These are phyloP conservation scores for Tubulanus polymorphus DNA, from an alignment of 2,888 invertebrate species.

Conservation along the genomic window DNA sequence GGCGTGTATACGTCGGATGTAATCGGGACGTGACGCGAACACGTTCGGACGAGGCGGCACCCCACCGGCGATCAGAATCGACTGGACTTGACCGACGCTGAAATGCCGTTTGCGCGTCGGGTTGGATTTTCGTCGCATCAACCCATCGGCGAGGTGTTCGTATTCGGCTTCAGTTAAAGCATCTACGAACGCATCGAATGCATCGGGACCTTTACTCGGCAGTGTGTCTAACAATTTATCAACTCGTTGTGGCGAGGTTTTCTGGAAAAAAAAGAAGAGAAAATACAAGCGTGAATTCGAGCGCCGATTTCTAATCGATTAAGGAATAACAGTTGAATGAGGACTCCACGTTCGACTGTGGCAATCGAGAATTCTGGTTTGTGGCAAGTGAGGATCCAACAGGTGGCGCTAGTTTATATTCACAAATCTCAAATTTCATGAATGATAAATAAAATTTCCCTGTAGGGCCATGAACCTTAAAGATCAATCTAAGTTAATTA, in stretches of 20 bases:
- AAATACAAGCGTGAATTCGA: no score
- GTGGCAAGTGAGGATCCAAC: no score
- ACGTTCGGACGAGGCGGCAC: slow-evolving; percentile 1
- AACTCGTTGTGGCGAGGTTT: no score
- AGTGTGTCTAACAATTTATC: neutral
- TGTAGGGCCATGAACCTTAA: no score
- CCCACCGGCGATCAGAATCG: neutral
- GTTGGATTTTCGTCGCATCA: neutral
- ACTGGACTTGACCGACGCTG: neutral
- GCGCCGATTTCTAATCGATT: no score
- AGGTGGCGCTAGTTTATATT: no score
- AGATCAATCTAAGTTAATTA: no score
- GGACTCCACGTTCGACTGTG: no score
- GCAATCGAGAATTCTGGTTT: no score
- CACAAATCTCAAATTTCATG: no score
- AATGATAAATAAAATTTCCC: no score
- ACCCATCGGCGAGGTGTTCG: neutral
- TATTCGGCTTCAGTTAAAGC: neutral
- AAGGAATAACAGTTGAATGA: no score
- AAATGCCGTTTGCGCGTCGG: neutral
- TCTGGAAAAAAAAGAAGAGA: neutral
- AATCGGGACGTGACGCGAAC: neutral
- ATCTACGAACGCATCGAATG: neutral
- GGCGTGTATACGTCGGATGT: neutral
- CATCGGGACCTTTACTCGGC: slow-evolving; percentile 1